Base-by-base conservation (phyloP, 2,888 invertebrate species). In the Hedya salicella region DNA sequence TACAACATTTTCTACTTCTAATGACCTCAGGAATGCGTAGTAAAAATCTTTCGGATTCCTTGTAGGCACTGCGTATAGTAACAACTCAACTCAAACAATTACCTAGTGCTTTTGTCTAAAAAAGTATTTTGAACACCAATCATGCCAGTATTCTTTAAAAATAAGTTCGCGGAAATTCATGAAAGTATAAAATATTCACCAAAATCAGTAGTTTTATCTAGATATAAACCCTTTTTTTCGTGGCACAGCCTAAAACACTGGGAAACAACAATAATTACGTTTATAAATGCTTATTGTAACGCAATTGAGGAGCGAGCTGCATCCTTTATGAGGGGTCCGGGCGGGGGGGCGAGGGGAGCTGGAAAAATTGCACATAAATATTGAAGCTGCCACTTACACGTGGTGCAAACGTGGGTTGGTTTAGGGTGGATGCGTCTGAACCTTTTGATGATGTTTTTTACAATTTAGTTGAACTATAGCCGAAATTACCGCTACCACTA, bases 351-450 rank as follows among this genome's bases (percentile, higher is more conserved):
- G 75, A 80, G 81, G 75, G 80, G 78, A 77, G 85, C 82, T 85
- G 91, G 91, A 91, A 92, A 92, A 92, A 92, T 92, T 92, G 91
- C 90, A 89, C 92, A 91, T 92, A 92, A 92, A 92, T 92, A 92
- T 92, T 92, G 92, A 90, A 92, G 92, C 91, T 91, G 92, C 92
- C 92, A 92, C 89, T 91, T 92, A 91, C 92, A 92, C 91, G 92
- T 92, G 92, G 89, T 90, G 88, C 80, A 77, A 85, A 77, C 73
- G 68, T 69, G 54, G 63, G 80, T 53, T 59, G 69, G 79, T 40
- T 53, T 80, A 76, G 49, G 68, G 71, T 81, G 87, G 92, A 89
- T 77, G 75, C 30, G 73, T 30, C 71, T 8, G 3, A 42, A 16
- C 19, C 11, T 39, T n/a, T 42, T 30, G 9, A 17, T 2, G 13